phyloP scores from a whole-genome alignment of 2,113 vertebrate genomes.

The Beaufortia kweichowensis region DNA sequence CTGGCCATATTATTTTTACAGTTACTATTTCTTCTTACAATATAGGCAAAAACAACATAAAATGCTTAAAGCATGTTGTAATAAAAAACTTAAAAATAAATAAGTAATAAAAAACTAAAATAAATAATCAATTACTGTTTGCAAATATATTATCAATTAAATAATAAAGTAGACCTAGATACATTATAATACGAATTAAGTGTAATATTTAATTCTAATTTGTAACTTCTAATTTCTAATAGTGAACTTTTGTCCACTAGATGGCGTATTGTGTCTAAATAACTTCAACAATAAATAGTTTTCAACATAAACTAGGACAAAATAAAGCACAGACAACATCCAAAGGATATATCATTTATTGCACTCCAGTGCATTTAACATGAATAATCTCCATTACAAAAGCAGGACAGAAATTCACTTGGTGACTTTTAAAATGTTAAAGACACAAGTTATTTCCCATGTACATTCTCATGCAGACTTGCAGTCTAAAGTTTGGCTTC shows the following conservation, averaged over 20 bases:
- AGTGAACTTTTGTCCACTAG: neutral
- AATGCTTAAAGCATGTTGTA: too few species aligned
- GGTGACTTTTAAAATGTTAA: conserved; percentile 43
- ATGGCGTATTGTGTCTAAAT: neutral
- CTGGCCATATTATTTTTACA: too few species aligned
- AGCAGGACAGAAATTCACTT: conserved; percentile 40
- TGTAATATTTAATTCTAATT: too few species aligned
- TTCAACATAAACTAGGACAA: neutral
- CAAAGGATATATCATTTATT: conserved; percentile 38
- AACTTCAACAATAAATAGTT: neutral
- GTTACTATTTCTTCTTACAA: too few species aligned
- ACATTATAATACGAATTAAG: too few species aligned
- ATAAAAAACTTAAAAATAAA: too few species aligned
- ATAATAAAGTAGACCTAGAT: too few species aligned
- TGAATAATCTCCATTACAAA: conserved; percentile 57
- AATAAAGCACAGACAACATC: neutral
- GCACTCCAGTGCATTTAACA: conserved; percentile 55
- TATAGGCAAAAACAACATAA: too few species aligned
- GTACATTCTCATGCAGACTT: conserved; percentile 30
- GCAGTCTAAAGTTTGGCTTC: conserved; percentile 16
- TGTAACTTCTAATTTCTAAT: too few species aligned
- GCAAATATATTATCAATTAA: too few species aligned
- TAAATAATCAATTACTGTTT: too few species aligned
- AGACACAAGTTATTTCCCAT: conserved; percentile 41
- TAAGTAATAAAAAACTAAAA: too few species aligned